Percentiles rank a stretch among this genome's conserved stretches.
Evolutionary conservation across 2,797 vertebrate genomes (phyloP).

Genomic region (Pelodytes ibericus): DNA sequence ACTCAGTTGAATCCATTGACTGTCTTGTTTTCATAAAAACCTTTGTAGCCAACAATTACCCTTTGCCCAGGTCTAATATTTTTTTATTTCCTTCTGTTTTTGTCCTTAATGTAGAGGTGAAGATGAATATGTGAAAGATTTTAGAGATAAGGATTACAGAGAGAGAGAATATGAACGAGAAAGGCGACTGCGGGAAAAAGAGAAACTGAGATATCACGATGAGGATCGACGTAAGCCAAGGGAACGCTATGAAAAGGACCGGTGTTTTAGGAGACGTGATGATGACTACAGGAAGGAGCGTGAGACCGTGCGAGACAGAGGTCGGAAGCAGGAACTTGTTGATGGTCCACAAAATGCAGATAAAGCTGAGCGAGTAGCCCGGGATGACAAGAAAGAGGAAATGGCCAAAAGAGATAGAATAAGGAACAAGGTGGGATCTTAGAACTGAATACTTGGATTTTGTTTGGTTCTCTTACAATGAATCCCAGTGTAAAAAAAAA

Average conservation of each 20-base stretch:
- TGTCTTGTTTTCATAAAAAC: too few relatives aligned
- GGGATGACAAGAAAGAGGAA: constrained; percentile 89
- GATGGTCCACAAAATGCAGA: constrained; percentile 74
- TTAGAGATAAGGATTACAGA: constrained; percentile 61
- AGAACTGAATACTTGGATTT: too few relatives aligned
- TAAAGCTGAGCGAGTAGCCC: constrained; percentile 78
- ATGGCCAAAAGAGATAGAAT: constrained; percentile 86
- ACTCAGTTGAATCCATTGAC: too few relatives aligned
- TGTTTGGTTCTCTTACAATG: too few relatives aligned
- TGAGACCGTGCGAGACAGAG: constrained; percentile 82
- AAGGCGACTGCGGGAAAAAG: constrained; percentile 81
- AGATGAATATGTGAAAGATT: constrained; percentile 83
- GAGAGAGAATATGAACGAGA: constrained; percentile 88
- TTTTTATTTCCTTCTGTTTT: too few relatives aligned
- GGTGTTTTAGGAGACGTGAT: constrained; percentile 83
- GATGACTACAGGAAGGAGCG: constrained; percentile 88
- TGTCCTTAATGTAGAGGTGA: constrained; percentile 75
- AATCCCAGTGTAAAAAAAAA: too few relatives aligned
- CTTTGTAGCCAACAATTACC: too few relatives aligned
- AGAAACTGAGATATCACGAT: constrained; percentile 86
- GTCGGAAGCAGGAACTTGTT: constrained; percentile 78
- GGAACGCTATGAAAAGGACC: constrained; percentile 91
- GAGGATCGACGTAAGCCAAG: constrained; percentile 89
- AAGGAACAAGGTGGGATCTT: constrained; percentile 87
- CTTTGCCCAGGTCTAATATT: too few relatives aligned